Percentiles rank a stretch among this genome's conserved stretches.
phyloP scores from a whole-genome alignment of 2,113 vertebrate genomes.

The Xenotilapia leptura region DNA sequence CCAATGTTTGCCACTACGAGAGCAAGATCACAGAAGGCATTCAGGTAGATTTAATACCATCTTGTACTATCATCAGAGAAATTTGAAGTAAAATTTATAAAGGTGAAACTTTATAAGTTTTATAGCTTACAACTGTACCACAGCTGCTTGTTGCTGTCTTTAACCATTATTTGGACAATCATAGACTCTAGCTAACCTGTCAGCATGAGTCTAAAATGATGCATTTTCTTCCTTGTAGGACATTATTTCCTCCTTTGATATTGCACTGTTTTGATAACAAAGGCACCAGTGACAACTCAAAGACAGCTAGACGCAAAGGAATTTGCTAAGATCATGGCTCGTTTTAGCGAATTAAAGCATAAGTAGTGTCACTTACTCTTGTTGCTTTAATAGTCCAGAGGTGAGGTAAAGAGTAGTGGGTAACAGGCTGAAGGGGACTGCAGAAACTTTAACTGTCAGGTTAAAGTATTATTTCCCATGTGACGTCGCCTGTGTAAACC shows the following conservation, averaged over 20 bases:
- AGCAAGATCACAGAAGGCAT: neutral
- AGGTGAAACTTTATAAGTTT: neutral
- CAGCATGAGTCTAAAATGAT: neutral
- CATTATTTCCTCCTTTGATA: neutral
- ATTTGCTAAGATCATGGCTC: neutral
- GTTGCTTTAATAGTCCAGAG: neutral
- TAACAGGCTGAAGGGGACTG: neutral
- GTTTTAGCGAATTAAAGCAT: neutral
- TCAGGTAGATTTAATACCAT: neutral
- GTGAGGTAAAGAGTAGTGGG: neutral
- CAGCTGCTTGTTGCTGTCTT: neutral
- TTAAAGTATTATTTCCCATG: neutral
- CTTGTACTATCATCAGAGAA: neutral
- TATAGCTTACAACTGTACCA: neutral
- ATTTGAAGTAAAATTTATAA: neutral
- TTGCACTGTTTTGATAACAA: neutral
- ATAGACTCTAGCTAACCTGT: neutral
- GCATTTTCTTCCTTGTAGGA: neutral
- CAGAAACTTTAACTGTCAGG: neutral
- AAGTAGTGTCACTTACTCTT: constrained; percentile 38
- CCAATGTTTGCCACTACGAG: constrained; percentile 68
- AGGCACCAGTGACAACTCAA: neutral
- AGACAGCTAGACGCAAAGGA: neutral
- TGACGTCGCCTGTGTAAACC: constrained; percentile 6
- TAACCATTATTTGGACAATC: neutral